Evolutionary conservation across 1,140 invertebrate species (phyloP).

Genomic region (Drosophila kikkawai): DNA sequence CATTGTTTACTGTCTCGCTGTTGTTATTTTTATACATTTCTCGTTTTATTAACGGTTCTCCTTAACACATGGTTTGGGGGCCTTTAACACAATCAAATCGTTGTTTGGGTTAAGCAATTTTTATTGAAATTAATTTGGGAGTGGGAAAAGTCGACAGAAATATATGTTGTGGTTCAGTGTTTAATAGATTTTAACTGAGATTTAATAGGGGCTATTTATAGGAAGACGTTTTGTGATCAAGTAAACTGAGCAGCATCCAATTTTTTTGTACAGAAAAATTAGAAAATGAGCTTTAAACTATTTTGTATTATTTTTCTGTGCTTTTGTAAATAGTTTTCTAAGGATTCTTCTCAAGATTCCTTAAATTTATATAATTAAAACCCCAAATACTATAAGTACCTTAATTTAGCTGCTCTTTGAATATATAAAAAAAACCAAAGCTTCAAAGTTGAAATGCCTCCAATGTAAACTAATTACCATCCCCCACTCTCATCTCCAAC

Average conservation of each 20-base stretch:
- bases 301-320: too few species aligned
- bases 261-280: background rate
- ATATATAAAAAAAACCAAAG: background rate
- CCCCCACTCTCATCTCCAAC: background rate
- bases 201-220: background rate
- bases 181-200: background rate
- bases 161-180: too few species aligned
- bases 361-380: background rate
- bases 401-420: too few species aligned
- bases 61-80: conserved; percentile 21
- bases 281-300: background rate
- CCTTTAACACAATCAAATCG: conserved; percentile 13
- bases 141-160: background rate
- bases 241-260: background rate
- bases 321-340: background rate
- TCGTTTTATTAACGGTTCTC: conserved; percentile 22
- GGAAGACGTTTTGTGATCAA: background rate
- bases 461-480: conserved; percentile 23
- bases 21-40: conserved; percentile 9
- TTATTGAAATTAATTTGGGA: conserved; percentile 10
- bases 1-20: conserved; percentile 35
- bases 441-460: background rate
- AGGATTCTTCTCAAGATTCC: background rate
- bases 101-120: conserved; percentile 21
- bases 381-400: background rate